A percentile compares a stretch with the other conserved stretches of the same genome.
Evolutionary conservation across 2,113 vertebrate genomes (phyloP).

Genomic region (Serilophus lunatus): DNA sequence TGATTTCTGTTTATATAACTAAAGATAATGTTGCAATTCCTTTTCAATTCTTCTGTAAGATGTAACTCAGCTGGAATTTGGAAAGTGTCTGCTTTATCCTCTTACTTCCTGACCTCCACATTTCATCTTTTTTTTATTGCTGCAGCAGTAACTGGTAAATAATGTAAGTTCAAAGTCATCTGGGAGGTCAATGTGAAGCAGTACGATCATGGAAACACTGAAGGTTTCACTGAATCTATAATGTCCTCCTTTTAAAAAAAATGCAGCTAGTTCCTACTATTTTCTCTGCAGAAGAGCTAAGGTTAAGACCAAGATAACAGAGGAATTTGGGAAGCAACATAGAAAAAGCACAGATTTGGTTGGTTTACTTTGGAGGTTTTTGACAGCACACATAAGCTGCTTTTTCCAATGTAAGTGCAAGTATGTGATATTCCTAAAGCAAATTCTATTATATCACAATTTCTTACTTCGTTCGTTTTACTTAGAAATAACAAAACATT

Average conservation of each 20-base stretch:
- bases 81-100: not conserved
- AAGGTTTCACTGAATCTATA: not conserved
- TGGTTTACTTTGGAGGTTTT: not conserved
- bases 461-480: not conserved
- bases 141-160: not conserved
- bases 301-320: not conserved
- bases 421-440: not conserved
- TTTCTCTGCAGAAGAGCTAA: not conserved
- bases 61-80: not conserved
- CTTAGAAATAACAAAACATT: not conserved
- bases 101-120: not conserved
- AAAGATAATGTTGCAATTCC: not conserved
- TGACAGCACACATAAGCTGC: not conserved
- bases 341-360: not conserved
- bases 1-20: not conserved
- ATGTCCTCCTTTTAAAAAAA: not conserved
- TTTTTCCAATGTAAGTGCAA: not conserved
- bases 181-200: not conserved
- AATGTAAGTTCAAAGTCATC: not conserved
- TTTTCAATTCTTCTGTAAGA: not conserved
- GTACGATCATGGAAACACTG: not conserved
- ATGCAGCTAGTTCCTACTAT: not conserved
- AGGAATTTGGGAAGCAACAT: not conserved
- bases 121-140: not conserved
- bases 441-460: not conserved